Evolutionary conservation across 2,113 vertebrate species (phyloP), one percentile per base, ranked within the genome.

Genomic region (Girardinichthys multiradiatus): DNA sequence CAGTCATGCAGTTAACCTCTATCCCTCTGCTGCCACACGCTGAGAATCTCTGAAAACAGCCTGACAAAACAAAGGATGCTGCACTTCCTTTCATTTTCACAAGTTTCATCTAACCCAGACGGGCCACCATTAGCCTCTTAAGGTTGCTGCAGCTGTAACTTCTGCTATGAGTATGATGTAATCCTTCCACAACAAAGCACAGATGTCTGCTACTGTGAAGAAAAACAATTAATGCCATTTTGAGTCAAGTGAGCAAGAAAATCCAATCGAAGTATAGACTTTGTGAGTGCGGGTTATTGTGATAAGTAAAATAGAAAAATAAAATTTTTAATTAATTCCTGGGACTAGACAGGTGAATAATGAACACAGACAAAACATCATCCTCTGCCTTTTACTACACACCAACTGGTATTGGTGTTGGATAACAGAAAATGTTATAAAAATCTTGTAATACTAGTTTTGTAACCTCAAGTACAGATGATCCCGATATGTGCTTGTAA

Each of bases 1-100:
- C 84, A 86, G 70, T 87, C 85, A 86, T 75, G 77, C 79, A 64
- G 70, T 80, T 85, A 84, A 90, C 88, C 90, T 85, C 82, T 70
- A 73, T 77, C 67, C 60, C 57, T 66, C 29, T 75, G 66, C 31
- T 63, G 54, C 39, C 64, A 21, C 75, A 79, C 60, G 68, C 84
- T 68, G 79, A 72, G 76, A 9, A 30, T 72, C 69, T 86, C 26
- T n/a, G n/a, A 70, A 68, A 83, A 72, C 64, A 79, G 28, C 61
- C 67, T 27, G 48, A 80, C 75, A 57, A 72, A 81, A 68, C 69
- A 75, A 4, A 57, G 57, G 61, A 80, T 21, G 33, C 19, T 61
- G 37, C 68, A 61, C 51, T 76, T 29, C 1, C 69, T 72, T 60
- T 72, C 48, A 1, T 74, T 76, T 82, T 79, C 65, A 70, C 64